Conservation (phyloP, 2,113 vertebrate genomes). For the Nerophis ophidion region DNA sequence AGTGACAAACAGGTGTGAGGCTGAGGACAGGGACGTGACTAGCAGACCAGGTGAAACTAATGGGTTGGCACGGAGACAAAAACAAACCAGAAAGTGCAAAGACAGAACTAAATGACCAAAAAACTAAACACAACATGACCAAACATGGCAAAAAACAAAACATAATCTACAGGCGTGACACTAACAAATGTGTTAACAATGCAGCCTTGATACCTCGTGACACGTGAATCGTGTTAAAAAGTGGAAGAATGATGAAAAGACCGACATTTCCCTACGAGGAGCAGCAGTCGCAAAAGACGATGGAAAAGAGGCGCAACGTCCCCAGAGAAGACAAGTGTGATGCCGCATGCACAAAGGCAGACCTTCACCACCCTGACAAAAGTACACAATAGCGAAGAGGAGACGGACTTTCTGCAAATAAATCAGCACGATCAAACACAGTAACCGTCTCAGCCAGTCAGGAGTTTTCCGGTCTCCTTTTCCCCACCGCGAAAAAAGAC, state of each 20-base stretch:
- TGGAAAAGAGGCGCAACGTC: neutral
- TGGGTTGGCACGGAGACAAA: too few relatives aligned
- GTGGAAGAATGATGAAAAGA: slow-evolving; percentile 43
- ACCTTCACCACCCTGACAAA: slow-evolving; percentile 13
- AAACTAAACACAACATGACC: too few relatives aligned
- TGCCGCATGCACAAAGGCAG: neutral
- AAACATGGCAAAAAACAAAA: too few relatives aligned
- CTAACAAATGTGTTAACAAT: too few relatives aligned
- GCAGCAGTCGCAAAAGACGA: slow-evolving; percentile 27
- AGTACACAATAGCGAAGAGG: slow-evolving; percentile 14
- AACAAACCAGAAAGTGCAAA: too few relatives aligned
- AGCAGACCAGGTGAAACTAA: too few relatives aligned
- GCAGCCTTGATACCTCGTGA: too few relatives aligned
- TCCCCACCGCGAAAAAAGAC: slow-evolving; percentile 20
- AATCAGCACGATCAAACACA: slow-evolving; percentile 23
- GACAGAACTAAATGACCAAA: too few relatives aligned
- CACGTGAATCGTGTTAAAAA: too few relatives aligned
- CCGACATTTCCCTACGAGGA: slow-evolving; percentile 43
- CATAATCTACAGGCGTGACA: too few relatives aligned
- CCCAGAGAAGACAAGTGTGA: neutral
- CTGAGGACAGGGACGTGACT: too few relatives aligned
- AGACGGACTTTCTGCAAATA: slow-evolving; percentile 9
- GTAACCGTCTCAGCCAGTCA: neutral
- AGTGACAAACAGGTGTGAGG: too few relatives aligned
- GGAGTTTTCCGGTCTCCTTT: slow-evolving; percentile 3